Evolutionary conservation across 2,888 invertebrate species (phyloP), one percentile per base, ranked within the genome.

Genomic region (Pheosia tremula): DNA sequence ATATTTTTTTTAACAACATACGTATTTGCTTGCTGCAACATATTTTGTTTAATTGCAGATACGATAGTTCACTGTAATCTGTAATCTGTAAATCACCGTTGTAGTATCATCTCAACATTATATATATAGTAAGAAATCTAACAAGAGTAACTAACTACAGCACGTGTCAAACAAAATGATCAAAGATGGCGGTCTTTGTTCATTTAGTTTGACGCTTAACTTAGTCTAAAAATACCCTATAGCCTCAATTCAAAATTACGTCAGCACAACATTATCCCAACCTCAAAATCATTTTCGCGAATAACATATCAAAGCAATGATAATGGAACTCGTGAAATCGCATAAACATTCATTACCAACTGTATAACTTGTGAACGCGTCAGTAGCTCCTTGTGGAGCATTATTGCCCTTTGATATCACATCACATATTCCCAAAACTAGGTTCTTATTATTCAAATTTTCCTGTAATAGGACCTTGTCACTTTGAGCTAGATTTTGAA

Each of bases 401-500:
- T 41, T n/a, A n/a, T 8, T 9, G n/a, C 47, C 36, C 64, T 69
- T 63, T 68, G 64, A 59, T 43, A 50, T 45, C n/a, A 54, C 7
- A 49, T 56, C 53, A 61, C 57, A 59, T 11, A 3, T 49, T 66
- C 62, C 36, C 56, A 56, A 54, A 70, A 64, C 58, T 56, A 62
- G 38, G n/a, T 5, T 24, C 24, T 24, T 24, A 47, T 47, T 47
- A 47, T 47, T 47, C 57, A 49, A 60, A 62, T 57, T 47, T n/a
- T 56, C 47, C 41, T 24, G n/a, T 50, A 56, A 61, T 41, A 41
- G 45, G 59, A n/a, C 58, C 49, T 59, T 57, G 43, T 54, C 37
- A 52, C 36, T 61, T 65, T 45, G 54, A n/a, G 53, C 39, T 11
- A 37, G 45, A 39, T 50, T 58, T 55, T 8, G 41, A 49, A 56